Conservation (phyloP, 2,888 invertebrate species). For the Noctua comes region DNA sequence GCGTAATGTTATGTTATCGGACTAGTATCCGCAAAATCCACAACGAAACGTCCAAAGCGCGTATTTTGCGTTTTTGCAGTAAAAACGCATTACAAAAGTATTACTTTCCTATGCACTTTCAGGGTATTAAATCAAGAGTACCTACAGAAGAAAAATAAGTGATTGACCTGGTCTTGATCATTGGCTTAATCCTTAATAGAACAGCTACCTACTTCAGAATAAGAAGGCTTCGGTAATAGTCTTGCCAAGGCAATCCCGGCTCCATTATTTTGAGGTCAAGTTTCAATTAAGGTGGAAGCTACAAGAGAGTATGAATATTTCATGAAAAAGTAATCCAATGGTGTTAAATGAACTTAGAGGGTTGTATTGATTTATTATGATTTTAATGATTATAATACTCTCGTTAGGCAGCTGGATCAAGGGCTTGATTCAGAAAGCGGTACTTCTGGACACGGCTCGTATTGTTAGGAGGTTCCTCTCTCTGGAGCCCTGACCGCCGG, state of each 20-base stretch:
- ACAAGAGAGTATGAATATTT: too few relatives aligned
- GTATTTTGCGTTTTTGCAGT: neutral
- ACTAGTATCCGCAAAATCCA: neutral
- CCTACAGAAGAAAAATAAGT: too few relatives aligned
- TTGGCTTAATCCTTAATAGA: slow-evolving; percentile 7
- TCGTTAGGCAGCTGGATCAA: too few relatives aligned
- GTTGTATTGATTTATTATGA: too few relatives aligned
- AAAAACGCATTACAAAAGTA: neutral
- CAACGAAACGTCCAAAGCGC: neutral
- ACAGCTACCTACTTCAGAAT: neutral
- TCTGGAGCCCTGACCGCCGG: too few relatives aligned
- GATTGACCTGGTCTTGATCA: neutral
- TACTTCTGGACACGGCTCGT: too few relatives aligned
- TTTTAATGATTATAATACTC: too few relatives aligned
- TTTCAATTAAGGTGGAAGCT: slow-evolving; percentile 27
- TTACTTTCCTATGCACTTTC: neutral
- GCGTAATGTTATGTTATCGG: neutral
- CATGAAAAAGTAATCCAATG: too few relatives aligned
- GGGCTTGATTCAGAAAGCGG: too few relatives aligned
- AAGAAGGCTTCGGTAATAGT: slow-evolving; percentile 17
- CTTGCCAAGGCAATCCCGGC: slow-evolving; percentile 32
- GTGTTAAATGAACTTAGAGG: too few relatives aligned
- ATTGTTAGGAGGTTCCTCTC: too few relatives aligned
- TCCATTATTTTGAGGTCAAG: slow-evolving; percentile 27
- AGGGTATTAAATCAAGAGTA: neutral